Base-by-base conservation (phyloP, 2,113 vertebrate genomes). In the Upupa epops region DNA sequence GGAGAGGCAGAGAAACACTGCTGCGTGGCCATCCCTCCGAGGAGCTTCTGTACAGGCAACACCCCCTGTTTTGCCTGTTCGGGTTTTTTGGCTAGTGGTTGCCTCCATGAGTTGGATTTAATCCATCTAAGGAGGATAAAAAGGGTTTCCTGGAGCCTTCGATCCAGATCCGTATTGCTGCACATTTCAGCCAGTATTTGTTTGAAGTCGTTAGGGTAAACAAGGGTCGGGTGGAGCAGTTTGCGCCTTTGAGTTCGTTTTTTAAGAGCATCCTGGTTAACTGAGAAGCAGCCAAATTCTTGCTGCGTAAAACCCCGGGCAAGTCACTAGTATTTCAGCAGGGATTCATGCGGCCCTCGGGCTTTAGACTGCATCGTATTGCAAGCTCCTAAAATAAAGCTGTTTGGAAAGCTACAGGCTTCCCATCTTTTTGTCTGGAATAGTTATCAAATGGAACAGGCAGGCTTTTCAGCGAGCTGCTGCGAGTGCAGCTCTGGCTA, bases 401-500 rank as follows among this genome's bases (percentile, higher is more conserved):
- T 84, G 14, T 74, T 94, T 69, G 88, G 79, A 77, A 95, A 90
- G 49, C 86, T 90, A 28, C 86, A 68, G 91, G 89, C 91, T 88
- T 96, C 81, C 90, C 90, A 79, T 93, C 84, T 94, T 83, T 75
- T 92, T 88, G 68, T 92, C 75, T 96, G 83, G 91, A 96, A 96
- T 96, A 93, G 78, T 88, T 96, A 89, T 77, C 91, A 83, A 97
- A 95, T 95, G 81, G 95, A 96, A 95, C 55, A 89, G 87, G 64
- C 89, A 95, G 72, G 89, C 86, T 94, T 95, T 94, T 96, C 90
- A 93, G 83, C 75, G 83, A 97, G 92, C 84, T 95, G 92, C 90
- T 93, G 82, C 97, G 93, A 97, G 86, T 83, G 96, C 89, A 94
- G 72, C 86, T 94, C 96, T 97, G 95, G 90, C 93, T 95, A 74